These are phyloP conservation scores for Corella eumyota DNA, from an alignment of 23 tunicate genomes.

Conservation along the genomic window DNA sequence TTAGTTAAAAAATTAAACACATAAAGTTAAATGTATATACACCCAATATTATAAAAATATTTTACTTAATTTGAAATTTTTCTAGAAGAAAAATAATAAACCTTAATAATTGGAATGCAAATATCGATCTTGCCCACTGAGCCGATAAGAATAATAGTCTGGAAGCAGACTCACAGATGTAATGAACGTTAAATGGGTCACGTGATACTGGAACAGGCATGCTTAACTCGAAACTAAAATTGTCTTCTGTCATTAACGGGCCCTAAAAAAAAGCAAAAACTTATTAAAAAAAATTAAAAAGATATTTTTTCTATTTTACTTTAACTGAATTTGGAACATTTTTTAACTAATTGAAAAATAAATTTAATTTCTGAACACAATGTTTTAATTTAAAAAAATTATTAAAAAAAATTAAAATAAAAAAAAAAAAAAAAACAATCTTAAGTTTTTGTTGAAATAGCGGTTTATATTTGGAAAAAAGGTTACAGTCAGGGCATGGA, in stretches of 20 bases:
- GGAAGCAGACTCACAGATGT: conserved; percentile 85
- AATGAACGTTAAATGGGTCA: conserved; percentile 46
- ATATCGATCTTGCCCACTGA: conserved; percentile 79
- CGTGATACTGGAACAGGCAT: conserved; percentile 47
- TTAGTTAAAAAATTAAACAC: background rate
- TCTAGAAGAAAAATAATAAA: conserved; percentile 4
- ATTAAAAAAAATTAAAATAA: too few relatives aligned
- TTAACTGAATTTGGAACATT: too few relatives aligned
- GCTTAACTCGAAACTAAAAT: conserved; percentile 55
- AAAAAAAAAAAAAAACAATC: too few relatives aligned
- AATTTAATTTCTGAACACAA: too few relatives aligned
- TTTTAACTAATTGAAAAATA: too few relatives aligned
- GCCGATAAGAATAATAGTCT: conserved; percentile 75
- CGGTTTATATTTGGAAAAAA: too few relatives aligned
- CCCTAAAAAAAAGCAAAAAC: conserved; percentile 32
- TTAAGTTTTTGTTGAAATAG: too few relatives aligned
- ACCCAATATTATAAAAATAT: background rate
- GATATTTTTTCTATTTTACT: too few relatives aligned
- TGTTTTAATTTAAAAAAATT: too few relatives aligned
- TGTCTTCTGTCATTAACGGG: conserved; percentile 54
- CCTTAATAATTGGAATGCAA: conserved; percentile 75
- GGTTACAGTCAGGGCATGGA: too few relatives aligned
- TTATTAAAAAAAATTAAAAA: too few relatives aligned
- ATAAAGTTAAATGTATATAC: background rate
- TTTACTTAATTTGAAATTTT: background rate